Base-by-base conservation (phyloP, 2,888 invertebrate genomes). In the Synergus umbraculus region DNA sequence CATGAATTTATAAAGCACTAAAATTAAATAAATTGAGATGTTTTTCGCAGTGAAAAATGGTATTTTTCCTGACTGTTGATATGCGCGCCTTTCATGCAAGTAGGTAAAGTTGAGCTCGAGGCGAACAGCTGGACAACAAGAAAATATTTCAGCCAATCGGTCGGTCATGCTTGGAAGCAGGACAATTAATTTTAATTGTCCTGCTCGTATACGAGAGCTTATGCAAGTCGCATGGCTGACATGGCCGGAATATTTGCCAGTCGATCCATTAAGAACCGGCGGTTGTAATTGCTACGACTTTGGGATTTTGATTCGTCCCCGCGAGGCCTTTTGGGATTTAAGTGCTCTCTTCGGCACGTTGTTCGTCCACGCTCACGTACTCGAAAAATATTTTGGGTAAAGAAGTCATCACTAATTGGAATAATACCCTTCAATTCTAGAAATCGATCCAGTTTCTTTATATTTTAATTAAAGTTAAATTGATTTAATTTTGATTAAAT, bases 121-220 rank as follows among this genome's bases (percentile, higher is more conserved):
- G 54, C 54, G 9, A 54, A 18, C 54, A 18, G 60, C 13, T 87
- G 85, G 86, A 81, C 81, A 83, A 86, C 80, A 84, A 80, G 81
- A 41, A 84, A 80, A 83, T 78, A 84, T 82, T 84, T 84, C 81
- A 84, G 83, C 78, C 80, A 78, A 83, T 85, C 83, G 84, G 76
- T 43, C 78, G 58, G 76, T 79, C 58, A 63, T 69, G 67, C 44
- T 46, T 80, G 84, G 81, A 87, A 88, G 84, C 86, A 85, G 85
- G 83, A 85, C 86, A 87, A 89, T 90, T 88, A 89, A 88, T 89
- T 89, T 90, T 90, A 90, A 90, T 90, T 88, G 90, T 88, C 85
- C 82, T 78, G 82, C 83, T 83, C 82, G 84, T 67, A 81, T 84
- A 81, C 76, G 77, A 76, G 76, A 65, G 76, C 85, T 84, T 85